Evolutionary conservation across 1,140 invertebrate species (phyloP), one percentile per base, ranked within the genome.

Genomic region (Papilio helenus): DNA sequence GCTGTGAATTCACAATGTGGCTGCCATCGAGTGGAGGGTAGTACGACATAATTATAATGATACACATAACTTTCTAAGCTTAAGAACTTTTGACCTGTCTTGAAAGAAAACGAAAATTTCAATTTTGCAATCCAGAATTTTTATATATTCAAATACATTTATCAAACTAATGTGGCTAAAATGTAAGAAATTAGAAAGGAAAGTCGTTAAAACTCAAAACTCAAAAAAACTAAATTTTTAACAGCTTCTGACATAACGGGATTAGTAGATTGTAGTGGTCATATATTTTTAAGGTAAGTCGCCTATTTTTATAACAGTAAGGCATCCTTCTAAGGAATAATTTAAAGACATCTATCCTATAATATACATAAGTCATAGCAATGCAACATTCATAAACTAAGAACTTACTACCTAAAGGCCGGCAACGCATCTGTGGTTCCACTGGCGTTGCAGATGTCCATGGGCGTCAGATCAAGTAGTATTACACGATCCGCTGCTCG

Each of bases 1-100:
- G 79, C 81, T 79, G 85, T 85, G 85, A 87, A 86, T 80, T 82
- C 83, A 85, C 84, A 86, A 81, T 88, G 87, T 88, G 82, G 86
- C 83, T 81, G 82, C 84, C 81, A 81, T 83, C 72, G 79, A 79
- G 78, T 77, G 76, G 26, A 68, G 61, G 12, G 26, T 68, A 68
- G 12, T 16, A 68, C 61, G 61, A 68, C 14, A 68, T 68, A 68
- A 68, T 68, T 68, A 68, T 68, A 34, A 65, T 29, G 61, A 14
- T 68, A 68, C 14, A 29, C 23, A 34, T 29, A 68, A 68, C 26
- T 68, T 68, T 23, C 55, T 10, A 61, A 61, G 55, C 58, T 61
- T 26, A 26, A 29, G 23, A 61, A 61, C 23, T 61, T 58, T 61
- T 26, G 58, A 61, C 23, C 14, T 34, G 14, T 7, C 14, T 68